These are phyloP conservation scores for Epirrhoe alternata DNA, from an alignment of 2,888 invertebrate species.

Conservation along the genomic window DNA sequence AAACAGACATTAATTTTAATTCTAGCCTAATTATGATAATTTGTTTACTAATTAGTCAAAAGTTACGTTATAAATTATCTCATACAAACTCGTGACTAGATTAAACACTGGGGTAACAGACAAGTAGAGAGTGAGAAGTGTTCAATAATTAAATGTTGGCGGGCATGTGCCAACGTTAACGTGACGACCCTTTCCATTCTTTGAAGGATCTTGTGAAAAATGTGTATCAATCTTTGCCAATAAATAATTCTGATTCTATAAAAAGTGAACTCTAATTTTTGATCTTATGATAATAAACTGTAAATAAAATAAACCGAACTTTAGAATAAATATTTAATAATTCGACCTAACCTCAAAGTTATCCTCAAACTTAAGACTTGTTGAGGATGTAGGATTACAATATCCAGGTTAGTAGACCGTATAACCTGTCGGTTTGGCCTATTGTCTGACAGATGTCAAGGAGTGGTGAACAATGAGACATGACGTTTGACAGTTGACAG, in stretches of 20 bases:
- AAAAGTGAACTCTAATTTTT: no score
- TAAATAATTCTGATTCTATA: no score
- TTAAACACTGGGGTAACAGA: no score
- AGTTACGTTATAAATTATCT: background rate
- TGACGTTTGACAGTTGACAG: conserved; percentile 38
- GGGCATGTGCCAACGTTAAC: no score
- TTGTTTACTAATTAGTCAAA: background rate
- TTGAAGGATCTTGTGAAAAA: no score
- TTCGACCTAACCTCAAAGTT: background rate
- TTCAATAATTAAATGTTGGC: no score
- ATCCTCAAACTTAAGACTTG: background rate
- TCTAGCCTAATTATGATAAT: background rate
- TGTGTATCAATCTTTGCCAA: no score
- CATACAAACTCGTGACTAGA: background rate
- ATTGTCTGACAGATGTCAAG: conserved; percentile 45
- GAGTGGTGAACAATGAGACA: conserved; percentile 43
- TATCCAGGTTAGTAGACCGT: conserved; percentile 38
- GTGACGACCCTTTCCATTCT: no score
- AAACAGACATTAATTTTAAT: background rate
- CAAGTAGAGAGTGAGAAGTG: no score
- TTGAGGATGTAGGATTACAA: conserved; percentile 15
- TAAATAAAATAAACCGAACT: no score
- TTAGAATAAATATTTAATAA: no score
- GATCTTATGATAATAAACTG: no score
- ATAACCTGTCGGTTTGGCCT: conserved; percentile 36